Base-by-base conservation (phyloP, 2,797 vertebrate genomes). In the Microctenopoma stevenorrisi region DNA sequence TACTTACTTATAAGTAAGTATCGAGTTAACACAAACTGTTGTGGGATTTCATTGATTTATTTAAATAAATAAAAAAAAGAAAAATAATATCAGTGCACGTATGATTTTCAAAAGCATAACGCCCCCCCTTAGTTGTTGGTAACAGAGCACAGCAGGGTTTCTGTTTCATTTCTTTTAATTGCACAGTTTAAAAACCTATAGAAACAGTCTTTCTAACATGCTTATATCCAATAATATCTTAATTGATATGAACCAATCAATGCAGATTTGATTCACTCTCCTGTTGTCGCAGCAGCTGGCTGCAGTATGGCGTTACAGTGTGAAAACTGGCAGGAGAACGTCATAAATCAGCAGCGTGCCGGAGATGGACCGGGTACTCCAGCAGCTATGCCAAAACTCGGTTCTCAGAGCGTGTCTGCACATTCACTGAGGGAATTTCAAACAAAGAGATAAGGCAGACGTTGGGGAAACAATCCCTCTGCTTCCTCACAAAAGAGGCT, bases 211-310 rank as follows among this genome's bases (percentile, higher is more conserved):
- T 55, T 74, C 68, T 77, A 74, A 74, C n/a, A 73, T 40, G 51
- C 72, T 81, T 60, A 80, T 62, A 76, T 73, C 56, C 63, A 79
- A 68, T 59, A 72, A 65, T 57, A 77, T 69, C 53, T 69, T 83
- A 78, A 68, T 61, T 35, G n/a, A 66, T 65, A 72, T 70, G 51
- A 68, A 72, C 51, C 84, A 80, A 80, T 85, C 67, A 74, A 71
- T 77, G 40, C 30, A 68, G 40, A 81, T 65, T 68, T 69, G 28
- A 78, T 51, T 78, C n/a, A 64, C 72, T 57, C 33, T 68, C 43
- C 52, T 37, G 7, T 66, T 26, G 38, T 60, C 43, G 71, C 4
- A 22, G 44, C 67, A 79, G 67, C 55, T 67, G 52, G 53, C 59
- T 68, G 49, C 15, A 50, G 49, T 56, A 63, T 14, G 16, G 70